Conservation (phyloP, 1,140 invertebrate genomes). For the Drosophila micromelanica region DNA sequence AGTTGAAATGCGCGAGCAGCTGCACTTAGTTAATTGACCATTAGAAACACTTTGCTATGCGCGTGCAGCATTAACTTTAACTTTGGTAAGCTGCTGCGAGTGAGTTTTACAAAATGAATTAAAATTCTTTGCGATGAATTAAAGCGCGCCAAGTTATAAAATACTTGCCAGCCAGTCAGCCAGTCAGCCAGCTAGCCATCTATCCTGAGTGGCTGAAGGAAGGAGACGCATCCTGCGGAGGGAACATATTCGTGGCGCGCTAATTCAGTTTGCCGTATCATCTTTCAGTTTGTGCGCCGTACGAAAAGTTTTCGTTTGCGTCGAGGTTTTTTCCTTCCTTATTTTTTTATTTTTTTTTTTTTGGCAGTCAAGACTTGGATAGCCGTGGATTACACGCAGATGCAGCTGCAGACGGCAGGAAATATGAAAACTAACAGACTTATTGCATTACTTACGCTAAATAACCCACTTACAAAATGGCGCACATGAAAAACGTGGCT, state of each 20-base stretch:
- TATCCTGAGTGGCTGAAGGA: slow-evolving; percentile 1
- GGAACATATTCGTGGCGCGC: slow-evolving; percentile 40
- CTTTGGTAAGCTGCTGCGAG: slow-evolving; percentile 32
- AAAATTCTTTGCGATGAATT: slow-evolving; percentile 40
- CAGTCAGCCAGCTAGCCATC: slow-evolving; percentile 15
- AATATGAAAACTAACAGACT: slow-evolving; percentile 74
- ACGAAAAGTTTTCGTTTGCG: slow-evolving; percentile 15
- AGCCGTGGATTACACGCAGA: slow-evolving; percentile 57
- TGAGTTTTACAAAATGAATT: slow-evolving; percentile 42
- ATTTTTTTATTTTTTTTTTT: slow-evolving; percentile 10
- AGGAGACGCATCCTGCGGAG: neutral
- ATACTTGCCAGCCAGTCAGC: slow-evolving; percentile 14
- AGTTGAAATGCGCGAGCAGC: slow-evolving; percentile 22
- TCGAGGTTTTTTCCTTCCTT: slow-evolving; percentile 1
- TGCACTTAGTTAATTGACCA: slow-evolving; percentile 53
- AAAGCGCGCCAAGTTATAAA: slow-evolving; percentile 22
- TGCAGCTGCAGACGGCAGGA: slow-evolving; percentile 56
- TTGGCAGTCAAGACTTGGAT: slow-evolving; percentile 18
- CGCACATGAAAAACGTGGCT: slow-evolving; percentile 30
- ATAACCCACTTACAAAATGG: slow-evolving; percentile 80
- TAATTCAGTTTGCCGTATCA: slow-evolving; percentile 72
- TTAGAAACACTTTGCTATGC: slow-evolving; percentile 31
- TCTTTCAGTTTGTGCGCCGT: slow-evolving; percentile 42
- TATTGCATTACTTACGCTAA: slow-evolving; percentile 82
- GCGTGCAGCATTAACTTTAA: slow-evolving; percentile 41